phyloP scores from a whole-genome alignment of 2,113 vertebrate genomes.

The Gallinago media region DNA sequence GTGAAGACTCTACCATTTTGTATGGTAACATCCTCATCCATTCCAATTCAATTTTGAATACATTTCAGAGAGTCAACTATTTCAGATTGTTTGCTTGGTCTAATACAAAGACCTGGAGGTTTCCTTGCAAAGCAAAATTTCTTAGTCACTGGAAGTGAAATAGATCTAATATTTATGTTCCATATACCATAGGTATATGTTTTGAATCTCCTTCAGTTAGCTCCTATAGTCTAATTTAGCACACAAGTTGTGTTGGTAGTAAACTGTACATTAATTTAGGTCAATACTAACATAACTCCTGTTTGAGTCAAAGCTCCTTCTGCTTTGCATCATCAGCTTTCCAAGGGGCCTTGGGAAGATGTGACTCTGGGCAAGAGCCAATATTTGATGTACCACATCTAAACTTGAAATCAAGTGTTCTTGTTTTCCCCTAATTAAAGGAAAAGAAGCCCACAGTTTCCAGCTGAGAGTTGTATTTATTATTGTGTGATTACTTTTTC shows the following conservation, averaged over 20 bases:
- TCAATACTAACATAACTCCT: not conserved
- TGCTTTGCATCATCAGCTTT: not conserved
- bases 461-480: not conserved
- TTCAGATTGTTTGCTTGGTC: not conserved
- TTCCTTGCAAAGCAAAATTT: not conserved
- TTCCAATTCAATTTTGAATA: not conserved
- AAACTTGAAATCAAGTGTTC: not conserved
- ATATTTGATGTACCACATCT: not conserved
- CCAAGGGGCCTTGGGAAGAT: not conserved
- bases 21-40: not conserved
- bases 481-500: not conserved
- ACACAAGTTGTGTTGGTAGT: not conserved
- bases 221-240: not conserved
- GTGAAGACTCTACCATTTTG: not conserved
- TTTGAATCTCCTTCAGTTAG: not conserved
- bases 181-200: not conserved
- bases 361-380: not conserved
- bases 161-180: not conserved
- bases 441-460: accelerated
- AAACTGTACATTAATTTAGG: not conserved
- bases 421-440: not conserved
- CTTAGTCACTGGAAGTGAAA: not conserved
- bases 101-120: not conserved
- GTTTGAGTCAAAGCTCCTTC: not conserved
- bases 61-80: not conserved